Base-by-base conservation (phyloP, 2,113 vertebrate genomes). In the Campylomormyrus tamandua region DNA sequence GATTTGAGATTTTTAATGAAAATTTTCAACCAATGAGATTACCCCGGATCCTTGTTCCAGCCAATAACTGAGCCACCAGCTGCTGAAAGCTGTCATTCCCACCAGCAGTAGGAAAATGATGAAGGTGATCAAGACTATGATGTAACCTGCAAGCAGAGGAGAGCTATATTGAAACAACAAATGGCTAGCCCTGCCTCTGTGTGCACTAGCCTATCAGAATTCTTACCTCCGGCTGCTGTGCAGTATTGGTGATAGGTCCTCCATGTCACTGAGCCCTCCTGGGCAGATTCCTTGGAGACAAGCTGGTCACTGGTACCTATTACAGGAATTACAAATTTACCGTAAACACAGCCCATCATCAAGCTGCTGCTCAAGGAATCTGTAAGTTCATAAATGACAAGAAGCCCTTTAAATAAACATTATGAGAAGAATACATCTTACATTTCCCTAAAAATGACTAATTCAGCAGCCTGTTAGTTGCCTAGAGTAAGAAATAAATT, bases 31-130 rank as follows among this genome's bases (percentile, higher is more conserved):
- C n/a, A 88, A 21, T 77, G 31, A 83, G 7, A 53, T 93, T 95
- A 97, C 96, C 96, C 95, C 95, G 3, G 95, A 92, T 11, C 96
- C 95, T 53, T 96, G 90, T 15, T 93, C 92, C 83, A 97, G 70
- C 97, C 97, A 97, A 90, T 92, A 92, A 89, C 96, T 96, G 90
- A 97, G 92, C 97, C 97, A 98, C 97, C 96, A 97, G 93, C 90
- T 96, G 91, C 95, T 95, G 92, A 98, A 96, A 42, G 94, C 94
- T 0, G 95, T 96, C 89, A 91, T 95, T 90, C 95, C 95, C 0
- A 96, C 95, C 91, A 95, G 94, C 87, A 97, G 85, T 48, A 95
- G 24, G 66, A 97, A 94, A 66, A 93, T 90, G 1, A 95, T 48
- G 15, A 95, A 0, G 1, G 89, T 42, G 46, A 95, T 53, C 52